phyloP scores from a whole-genome alignment of 2,113 vertebrate species.

The Prietella phreatophila region DNA sequence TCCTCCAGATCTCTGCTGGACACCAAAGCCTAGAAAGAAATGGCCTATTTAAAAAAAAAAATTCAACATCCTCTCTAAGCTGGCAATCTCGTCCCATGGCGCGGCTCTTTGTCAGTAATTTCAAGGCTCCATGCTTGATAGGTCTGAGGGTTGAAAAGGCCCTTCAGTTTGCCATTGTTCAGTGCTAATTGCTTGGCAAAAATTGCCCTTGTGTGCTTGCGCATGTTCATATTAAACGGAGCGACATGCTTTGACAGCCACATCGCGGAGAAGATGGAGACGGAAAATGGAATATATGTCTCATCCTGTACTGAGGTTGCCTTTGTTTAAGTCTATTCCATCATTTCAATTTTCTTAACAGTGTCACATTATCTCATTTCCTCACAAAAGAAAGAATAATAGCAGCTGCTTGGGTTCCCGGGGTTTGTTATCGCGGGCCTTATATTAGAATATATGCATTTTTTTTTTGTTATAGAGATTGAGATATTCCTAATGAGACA shows the following conservation, averaged over 20 bases:
- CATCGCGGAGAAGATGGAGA: conserved; percentile 19
- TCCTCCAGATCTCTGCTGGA: conserved; percentile 9
- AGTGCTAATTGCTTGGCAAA: conserved; percentile 39
- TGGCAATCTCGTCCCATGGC: conserved; percentile 52
- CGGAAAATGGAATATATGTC: conserved; percentile 20
- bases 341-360: conserved; percentile 32
- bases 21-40: conserved; percentile 5
- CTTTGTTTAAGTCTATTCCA: conserved; percentile 37
- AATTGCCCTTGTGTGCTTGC: conserved; percentile 31
- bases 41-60: too few relatives aligned
- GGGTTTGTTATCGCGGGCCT: conserved; percentile 28
- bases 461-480: conserved; percentile 30
- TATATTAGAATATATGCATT: conserved; percentile 20
- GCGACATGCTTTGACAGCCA: conserved; percentile 21
- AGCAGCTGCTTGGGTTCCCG: conserved; percentile 26
- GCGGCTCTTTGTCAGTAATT: conserved; percentile 47
- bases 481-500: conserved; percentile 42
- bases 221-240: conserved; percentile 14
- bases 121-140: conserved; percentile 55
- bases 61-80: conserved; percentile 7
- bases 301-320: conserved; percentile 3
- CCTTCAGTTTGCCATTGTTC: conserved; percentile 31
- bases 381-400: conserved; percentile 40
- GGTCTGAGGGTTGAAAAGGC: conserved; percentile 46
- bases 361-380: conserved; percentile 35